Evolutionary conservation across 2,113 vertebrate genomes (phyloP).

Genomic region (Rhinichthys klamathensis): DNA sequence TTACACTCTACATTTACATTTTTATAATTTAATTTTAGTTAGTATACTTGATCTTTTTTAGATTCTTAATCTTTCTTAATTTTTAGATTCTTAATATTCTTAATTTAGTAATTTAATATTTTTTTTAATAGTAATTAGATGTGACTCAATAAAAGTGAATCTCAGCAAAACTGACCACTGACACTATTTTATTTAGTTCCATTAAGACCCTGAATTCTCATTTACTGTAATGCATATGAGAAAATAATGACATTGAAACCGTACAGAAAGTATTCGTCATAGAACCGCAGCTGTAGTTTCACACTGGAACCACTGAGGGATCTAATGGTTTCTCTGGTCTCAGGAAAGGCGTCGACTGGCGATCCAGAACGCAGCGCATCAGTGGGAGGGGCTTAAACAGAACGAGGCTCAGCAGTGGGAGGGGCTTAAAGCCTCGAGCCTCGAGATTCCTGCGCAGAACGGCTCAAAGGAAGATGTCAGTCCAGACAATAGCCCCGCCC

Average conservation of each 20-base stretch:
- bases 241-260: not conserved
- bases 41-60: no score
- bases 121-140: not conserved
- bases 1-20: no score
- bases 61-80: no score
- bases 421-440: conserved; percentile 68
- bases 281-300: not conserved
- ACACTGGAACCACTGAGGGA: not conserved
- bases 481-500: conserved; percentile 80
- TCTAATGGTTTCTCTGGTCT: not conserved
- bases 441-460: conserved; percentile 77
- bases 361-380: conserved; percentile 88
- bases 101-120: no score
- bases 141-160: not conserved
- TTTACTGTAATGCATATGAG: not conserved
- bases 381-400: conserved; percentile 84
- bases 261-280: not conserved
- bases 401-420: conserved; percentile 95
- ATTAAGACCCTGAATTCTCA: not conserved
- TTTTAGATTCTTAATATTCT: no score
- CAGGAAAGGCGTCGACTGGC: conserved; percentile 94
- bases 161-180: not conserved
- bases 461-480: conserved; percentile 76
- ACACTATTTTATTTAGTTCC: not conserved
- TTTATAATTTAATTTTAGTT: no score